Evolutionary conservation across 2,888 invertebrate species (phyloP).

Genomic region (Hirtodrosophila histrioides): DNA sequence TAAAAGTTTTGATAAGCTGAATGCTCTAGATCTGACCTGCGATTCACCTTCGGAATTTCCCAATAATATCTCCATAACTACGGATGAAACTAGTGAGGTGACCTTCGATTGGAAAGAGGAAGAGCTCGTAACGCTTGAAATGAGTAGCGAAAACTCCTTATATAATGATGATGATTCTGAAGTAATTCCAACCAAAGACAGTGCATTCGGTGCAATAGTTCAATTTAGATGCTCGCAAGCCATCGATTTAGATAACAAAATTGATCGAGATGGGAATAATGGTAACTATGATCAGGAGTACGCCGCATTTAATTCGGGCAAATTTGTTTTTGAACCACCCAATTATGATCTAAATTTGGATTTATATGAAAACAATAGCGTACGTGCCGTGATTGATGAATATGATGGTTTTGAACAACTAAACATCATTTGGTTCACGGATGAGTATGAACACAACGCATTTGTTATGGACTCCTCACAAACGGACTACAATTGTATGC

Average conservation of each 20-base stretch:
- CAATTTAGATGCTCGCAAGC: constrained; percentile 45
- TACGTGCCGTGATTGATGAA: constrained; percentile 57
- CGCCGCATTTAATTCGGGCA: not conserved
- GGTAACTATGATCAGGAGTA: not conserved
- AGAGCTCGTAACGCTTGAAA: not conserved
- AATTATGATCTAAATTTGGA: constrained; percentile 67
- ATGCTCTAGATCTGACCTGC: constrained; percentile 36
- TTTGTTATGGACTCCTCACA: constrained; percentile 12
- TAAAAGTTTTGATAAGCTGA: constrained; percentile 54
- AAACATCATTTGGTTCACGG: constrained; percentile 81
- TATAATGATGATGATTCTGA: not conserved
- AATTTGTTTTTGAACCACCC: constrained; percentile 68
- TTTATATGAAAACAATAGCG: constrained; percentile 59
- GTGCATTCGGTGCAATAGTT: constrained; percentile 17
- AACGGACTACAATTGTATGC: constrained; percentile 72
- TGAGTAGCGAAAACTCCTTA: not conserved
- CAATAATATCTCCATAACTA: not conserved
- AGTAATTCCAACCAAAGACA: constrained; percentile 9
- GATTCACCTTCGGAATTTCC: not conserved
- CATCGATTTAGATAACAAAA: constrained; percentile 6
- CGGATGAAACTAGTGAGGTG: not conserved
- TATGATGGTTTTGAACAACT: constrained; percentile 35
- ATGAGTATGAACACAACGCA: constrained; percentile 29
- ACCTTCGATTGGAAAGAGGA: not conserved
- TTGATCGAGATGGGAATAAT: not conserved